These are phyloP conservation scores for Furnarius figulus DNA, from an alignment of 2,113 vertebrate genomes.

Conservation along the genomic window DNA sequence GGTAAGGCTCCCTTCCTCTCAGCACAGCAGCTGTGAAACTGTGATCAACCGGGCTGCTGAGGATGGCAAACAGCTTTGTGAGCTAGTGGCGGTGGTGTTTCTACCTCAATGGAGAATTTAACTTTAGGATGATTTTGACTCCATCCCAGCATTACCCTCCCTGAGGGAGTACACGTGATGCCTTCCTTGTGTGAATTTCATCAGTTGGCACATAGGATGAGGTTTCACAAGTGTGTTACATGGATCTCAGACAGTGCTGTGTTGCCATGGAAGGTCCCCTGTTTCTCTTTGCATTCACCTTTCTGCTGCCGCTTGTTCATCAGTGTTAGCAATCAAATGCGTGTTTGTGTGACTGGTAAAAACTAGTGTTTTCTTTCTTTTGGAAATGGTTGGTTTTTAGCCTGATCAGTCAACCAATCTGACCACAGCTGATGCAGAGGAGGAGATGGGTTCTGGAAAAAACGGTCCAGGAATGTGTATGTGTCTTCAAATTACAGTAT, in stretches of 20 bases:
- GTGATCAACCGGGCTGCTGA: not conserved
- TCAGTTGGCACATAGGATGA: not conserved
- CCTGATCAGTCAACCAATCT: not conserved
- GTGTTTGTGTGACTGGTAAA: not conserved
- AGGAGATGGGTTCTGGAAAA: not conserved
- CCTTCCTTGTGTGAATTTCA: not conserved
- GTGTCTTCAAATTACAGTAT: not conserved
- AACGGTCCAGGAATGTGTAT: not conserved
- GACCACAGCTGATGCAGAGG: not conserved
- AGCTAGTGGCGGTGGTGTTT: not conserved
- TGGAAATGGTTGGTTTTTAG: rapidly evolving
- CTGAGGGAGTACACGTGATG: not conserved
- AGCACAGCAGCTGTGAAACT: not conserved
- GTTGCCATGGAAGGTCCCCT: not conserved
- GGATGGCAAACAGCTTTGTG: not conserved
- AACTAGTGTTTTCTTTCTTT: not conserved
- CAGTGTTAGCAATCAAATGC: not conserved
- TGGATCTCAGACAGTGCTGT: not conserved
- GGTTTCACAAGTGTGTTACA: not conserved
- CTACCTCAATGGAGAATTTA: not conserved
- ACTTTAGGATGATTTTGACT: not conserved
- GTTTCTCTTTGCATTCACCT: not conserved
- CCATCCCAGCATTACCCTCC: not conserved
- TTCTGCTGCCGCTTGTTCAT: not conserved
- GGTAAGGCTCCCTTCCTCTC: not conserved